Evolutionary conservation across 53 echinoderm and acorn worm species (phyloP), one percentile per base, ranked within the genome.

Genomic region (Antedon mediterranea): DNA sequence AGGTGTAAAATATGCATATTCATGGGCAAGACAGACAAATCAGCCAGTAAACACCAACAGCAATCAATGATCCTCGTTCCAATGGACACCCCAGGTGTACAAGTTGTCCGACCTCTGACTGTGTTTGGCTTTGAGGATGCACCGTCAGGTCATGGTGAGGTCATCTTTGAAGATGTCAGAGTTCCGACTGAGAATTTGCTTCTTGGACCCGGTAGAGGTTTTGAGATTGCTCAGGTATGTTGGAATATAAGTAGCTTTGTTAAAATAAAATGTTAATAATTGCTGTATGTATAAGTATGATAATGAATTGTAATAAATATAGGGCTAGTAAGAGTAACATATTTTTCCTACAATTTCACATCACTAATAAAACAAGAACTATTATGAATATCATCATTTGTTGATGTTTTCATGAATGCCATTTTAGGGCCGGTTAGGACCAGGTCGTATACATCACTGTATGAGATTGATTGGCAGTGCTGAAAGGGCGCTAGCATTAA

Each of bases 41-140:
- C 74, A 32, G 88, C 85, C 13, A 75, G 83, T 71, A 83, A 76
- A 34, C 92, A 95, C 81, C 78, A 76, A 73, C 97, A 95, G 84
- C 97, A 95, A 82, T 92, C 92, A 29, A 95, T 95, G 97, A 84
- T 95, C 14, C 85, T 95, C 37, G 92, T 95, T 28, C 97, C 97
- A 71, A 87, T 95, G 89, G 92, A 95, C 9, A 74, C 97, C 6
- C 81, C 82, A 13, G 97, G 97, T 26, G 85, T 93, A 28, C 80
- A 80, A 26, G 78, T 89, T 34, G 43, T 88, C 29, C 83, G 97
- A 26, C 91, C 89, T 20, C 72, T 95, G 81, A 84, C 97, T 0
- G 97, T 95, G 13, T 95, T 88, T 80, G 97, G 97, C 23, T 95
- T 80, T 78, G 88, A 89, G n/a, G 97, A 95, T 72, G 74, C 92